A percentile compares a stretch with the other conserved stretches of the same genome.
Conservation (phyloP, 2,113 vertebrate genomes). For the Diphyllodes magnificus region DNA sequence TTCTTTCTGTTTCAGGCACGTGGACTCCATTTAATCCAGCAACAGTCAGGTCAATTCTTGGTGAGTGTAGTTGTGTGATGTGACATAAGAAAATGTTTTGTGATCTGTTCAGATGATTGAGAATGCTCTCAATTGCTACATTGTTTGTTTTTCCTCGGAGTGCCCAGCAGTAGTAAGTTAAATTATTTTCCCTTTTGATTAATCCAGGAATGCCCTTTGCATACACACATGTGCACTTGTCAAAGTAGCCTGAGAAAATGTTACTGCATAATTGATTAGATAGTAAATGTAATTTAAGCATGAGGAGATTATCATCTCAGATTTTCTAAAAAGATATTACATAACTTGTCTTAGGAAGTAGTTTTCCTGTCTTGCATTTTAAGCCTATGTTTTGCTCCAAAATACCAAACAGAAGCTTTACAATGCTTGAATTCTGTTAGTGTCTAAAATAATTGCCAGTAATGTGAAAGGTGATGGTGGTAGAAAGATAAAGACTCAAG, state of each 20-base stretch:
- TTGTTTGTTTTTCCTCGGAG: background rate
- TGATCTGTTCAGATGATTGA: background rate
- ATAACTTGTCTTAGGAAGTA: background rate
- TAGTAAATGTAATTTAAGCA: background rate
- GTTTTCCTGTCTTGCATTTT: background rate
- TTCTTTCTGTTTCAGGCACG: slow-evolving; percentile 80
- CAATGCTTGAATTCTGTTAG: background rate
- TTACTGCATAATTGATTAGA: background rate
- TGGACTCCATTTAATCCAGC: slow-evolving; percentile 98
- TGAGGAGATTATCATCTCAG: background rate
- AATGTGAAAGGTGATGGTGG: background rate
- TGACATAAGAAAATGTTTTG: background rate
- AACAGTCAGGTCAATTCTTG: slow-evolving; percentile 92
- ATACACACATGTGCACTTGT: background rate
- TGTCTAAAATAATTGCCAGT: background rate
- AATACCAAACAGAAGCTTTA: background rate
- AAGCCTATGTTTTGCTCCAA: background rate
- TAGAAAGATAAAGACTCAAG: background rate
- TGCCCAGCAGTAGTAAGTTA: background rate
- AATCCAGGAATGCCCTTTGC: background rate
- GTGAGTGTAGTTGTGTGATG: slow-evolving; percentile 72
- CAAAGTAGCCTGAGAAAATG: background rate
- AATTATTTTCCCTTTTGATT: background rate
- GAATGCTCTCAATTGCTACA: background rate
- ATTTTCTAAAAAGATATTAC: background rate